Conservation (phyloP, 2,888 invertebrate genomes). For the Stenoptilia bipunctidactyla region DNA sequence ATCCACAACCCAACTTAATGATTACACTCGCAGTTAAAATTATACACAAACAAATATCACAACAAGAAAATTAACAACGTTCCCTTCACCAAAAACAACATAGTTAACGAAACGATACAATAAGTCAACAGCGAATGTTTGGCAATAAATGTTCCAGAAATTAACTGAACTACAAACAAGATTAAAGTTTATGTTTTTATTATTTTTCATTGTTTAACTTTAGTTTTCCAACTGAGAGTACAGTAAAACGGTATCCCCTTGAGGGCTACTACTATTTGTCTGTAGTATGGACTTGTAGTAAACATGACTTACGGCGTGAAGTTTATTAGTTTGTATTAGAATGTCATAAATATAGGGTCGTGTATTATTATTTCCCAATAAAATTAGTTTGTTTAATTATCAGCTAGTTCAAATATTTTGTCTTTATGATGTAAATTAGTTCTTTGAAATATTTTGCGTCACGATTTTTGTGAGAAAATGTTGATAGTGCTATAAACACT, state of each 20-base stretch:
- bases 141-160: conserved; percentile 32
- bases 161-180: conserved; percentile 32
- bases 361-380: too few relatives aligned
- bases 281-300: too few relatives aligned
- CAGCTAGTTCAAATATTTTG: too few relatives aligned
- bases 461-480: too few relatives aligned
- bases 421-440: too few relatives aligned
- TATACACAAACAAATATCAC: not conserved
- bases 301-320: too few relatives aligned
- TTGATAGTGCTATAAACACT: too few relatives aligned
- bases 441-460: too few relatives aligned
- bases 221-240: conserved; percentile 4
- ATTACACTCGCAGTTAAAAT: not conserved
- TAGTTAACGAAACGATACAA: conserved; percentile 56
- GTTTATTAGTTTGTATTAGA: too few relatives aligned
- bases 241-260: not conserved
- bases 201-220: conserved; percentile 17
- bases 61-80: not conserved
- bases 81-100: not conserved
- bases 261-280: not conserved
- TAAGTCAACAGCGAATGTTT: conserved; percentile 38
- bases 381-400: too few relatives aligned
- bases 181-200: conserved; percentile 29
- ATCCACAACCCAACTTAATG: not conserved
- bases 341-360: too few relatives aligned